Evolutionary conservation across 2,888 invertebrate species (phyloP).

Genomic region (Antitype chi): DNA sequence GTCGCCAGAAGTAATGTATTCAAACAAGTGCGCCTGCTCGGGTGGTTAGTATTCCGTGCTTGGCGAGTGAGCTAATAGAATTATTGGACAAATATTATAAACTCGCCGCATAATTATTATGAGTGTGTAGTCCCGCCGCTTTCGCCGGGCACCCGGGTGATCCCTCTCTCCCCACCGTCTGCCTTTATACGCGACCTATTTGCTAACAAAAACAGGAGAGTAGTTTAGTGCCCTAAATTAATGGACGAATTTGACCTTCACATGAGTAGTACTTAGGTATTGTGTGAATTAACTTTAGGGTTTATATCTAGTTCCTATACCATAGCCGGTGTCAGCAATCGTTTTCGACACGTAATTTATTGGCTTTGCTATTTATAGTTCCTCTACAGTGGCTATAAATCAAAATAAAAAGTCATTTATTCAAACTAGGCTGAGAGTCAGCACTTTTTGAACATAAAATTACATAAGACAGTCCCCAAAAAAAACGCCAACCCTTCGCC

Average conservation of each 20-base stretch:
- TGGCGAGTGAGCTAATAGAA: slow-evolving; percentile 27
- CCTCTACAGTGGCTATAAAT: not conserved
- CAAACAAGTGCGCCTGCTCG: slow-evolving; percentile 37
- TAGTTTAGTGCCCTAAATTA: not conserved
- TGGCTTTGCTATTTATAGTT: not conserved
- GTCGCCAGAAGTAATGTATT: slow-evolving; percentile 45
- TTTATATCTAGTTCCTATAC: not conserved
- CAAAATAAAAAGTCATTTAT: no score
- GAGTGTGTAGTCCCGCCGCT: not conserved
- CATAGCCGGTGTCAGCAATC: not conserved
- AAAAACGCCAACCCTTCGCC: no score
- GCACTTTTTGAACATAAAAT: no score
- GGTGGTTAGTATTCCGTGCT: slow-evolving; percentile 29
- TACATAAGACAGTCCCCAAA: no score
- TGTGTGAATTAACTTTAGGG: not conserved
- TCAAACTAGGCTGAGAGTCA: no score
- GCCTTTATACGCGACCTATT: no score
- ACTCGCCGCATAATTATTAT: not conserved
- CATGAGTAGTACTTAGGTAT: not conserved
- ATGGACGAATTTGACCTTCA: not conserved
- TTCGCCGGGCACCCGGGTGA: not conserved
- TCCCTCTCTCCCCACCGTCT: not conserved
- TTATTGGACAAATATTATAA: slow-evolving; percentile 35
- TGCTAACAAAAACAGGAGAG: not conserved
- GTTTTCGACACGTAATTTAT: no score